phyloP scores from a whole-genome alignment of 1,140 invertebrate genomes.

The Neuroterus valhalla region DNA sequence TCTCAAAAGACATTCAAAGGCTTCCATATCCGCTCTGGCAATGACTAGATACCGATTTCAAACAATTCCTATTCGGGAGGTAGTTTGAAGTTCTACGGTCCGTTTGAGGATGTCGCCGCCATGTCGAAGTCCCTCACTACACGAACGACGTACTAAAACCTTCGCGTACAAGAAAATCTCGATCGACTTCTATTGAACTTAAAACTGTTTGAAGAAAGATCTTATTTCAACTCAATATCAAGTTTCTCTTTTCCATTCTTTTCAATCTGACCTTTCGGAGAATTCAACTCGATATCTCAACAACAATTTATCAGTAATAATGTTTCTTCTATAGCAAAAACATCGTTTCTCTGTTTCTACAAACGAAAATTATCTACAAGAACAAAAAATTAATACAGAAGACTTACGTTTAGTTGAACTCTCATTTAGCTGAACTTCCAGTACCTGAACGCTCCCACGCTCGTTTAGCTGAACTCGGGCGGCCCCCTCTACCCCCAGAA shows the following conservation, averaged over 20 bases:
- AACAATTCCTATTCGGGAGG: conserved; percentile 23
- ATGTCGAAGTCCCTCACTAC: neutral
- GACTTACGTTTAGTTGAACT: too few relatives aligned
- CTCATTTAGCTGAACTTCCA: too few relatives aligned
- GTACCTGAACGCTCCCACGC: too few relatives aligned
- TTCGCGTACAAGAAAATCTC: neutral
- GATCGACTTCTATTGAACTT: neutral
- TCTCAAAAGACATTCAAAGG: conserved; percentile 21
- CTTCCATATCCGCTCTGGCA: conserved; percentile 7
- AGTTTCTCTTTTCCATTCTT: neutral
- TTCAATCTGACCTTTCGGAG: neutral
- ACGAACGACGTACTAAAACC: conserved; percentile 5
- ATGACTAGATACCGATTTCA: conserved; percentile 20
- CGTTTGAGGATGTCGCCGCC: conserved; percentile 20
- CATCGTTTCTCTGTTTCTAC: too few relatives aligned
- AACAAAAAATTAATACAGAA: too few relatives aligned
- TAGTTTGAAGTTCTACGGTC: conserved; percentile 20
- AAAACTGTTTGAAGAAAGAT: neutral
- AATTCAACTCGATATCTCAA: too few relatives aligned
- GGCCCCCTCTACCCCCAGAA: too few relatives aligned
- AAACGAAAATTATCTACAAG: too few relatives aligned
- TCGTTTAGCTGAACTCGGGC: too few relatives aligned
- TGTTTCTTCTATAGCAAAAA: neutral
- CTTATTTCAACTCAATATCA: neutral
- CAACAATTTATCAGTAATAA: too few relatives aligned